These are phyloP conservation scores for Acanthochromis polyacanthus DNA, from an alignment of 2,113 vertebrate genomes.

Conservation along the genomic window DNA sequence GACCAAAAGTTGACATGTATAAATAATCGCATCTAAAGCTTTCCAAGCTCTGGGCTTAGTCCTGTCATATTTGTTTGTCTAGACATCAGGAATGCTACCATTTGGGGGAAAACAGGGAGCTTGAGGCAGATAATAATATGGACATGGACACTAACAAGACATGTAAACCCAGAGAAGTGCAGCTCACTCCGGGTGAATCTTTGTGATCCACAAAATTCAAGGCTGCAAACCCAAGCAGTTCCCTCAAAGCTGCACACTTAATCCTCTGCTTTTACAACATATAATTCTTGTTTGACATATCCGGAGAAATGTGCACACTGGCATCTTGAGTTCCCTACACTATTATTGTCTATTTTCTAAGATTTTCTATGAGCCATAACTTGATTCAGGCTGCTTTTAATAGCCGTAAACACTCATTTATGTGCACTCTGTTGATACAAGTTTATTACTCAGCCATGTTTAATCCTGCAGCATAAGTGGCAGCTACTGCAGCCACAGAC, in stretches of 20 bases:
- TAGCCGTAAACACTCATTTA: slow-evolving; percentile 65
- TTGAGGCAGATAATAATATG: slow-evolving; percentile 56
- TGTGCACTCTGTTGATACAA: slow-evolving; percentile 53
- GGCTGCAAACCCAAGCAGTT: slow-evolving; percentile 46
- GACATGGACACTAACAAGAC: slow-evolving; percentile 50
- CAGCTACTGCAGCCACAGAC: slow-evolving; percentile 29
- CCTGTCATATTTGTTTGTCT: slow-evolving; percentile 74
- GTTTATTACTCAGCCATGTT: slow-evolving; percentile 41
- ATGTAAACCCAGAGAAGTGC: slow-evolving; percentile 18
- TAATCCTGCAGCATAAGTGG: slow-evolving; percentile 25
- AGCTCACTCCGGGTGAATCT: slow-evolving; percentile 35
- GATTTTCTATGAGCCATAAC: slow-evolving; percentile 54
- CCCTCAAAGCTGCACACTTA: slow-evolving; percentile 58
- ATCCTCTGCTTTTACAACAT: slow-evolving; percentile 71
- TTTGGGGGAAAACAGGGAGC: slow-evolving; percentile 22
- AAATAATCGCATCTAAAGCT: slow-evolving; percentile 63
- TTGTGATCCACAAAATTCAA: slow-evolving; percentile 42
- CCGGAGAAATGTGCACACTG: slow-evolving; percentile 67
- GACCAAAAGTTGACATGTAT: slow-evolving; percentile 63
- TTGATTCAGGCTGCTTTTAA: slow-evolving; percentile 60
- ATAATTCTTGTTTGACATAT: slow-evolving; percentile 79
- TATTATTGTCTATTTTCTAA: slow-evolving; percentile 69
- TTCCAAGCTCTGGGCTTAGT: slow-evolving; percentile 56
- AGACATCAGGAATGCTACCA: slow-evolving; percentile 61
- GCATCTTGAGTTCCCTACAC: slow-evolving; percentile 55